Evolutionary conservation across 2,888 invertebrate species (phyloP).

Genomic region (Serripes groenlandicus): DNA sequence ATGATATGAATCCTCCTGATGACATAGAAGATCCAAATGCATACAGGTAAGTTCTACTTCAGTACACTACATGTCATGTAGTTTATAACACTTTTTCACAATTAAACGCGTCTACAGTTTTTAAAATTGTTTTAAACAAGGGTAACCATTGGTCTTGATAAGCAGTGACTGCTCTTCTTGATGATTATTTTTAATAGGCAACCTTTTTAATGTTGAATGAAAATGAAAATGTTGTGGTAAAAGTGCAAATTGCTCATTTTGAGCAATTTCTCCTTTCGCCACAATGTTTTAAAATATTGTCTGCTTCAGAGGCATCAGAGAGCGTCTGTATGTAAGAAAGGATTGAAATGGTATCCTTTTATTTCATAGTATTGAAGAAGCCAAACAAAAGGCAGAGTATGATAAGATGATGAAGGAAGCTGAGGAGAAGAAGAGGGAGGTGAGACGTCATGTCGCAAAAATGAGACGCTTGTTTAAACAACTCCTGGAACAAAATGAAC

Average conservation of each 20-base stretch:
- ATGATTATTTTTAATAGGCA: too few relatives aligned
- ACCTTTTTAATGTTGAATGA: too few relatives aligned
- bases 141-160: too few relatives aligned
- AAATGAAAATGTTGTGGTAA: background rate
- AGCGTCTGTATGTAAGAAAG: background rate
- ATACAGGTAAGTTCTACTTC: constrained; percentile 79
- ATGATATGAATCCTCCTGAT: constrained; percentile 76
- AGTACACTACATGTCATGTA: too few relatives aligned
- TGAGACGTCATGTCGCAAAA: constrained; percentile 81
- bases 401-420: constrained; percentile 86
- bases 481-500: constrained; percentile 83
- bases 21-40: constrained; percentile 86
- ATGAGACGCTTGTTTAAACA: constrained; percentile 84
- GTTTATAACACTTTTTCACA: too few relatives aligned
- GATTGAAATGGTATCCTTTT: background rate
- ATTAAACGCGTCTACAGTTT: too few relatives aligned
- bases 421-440: constrained; percentile 85
- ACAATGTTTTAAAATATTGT: background rate
- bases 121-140: too few relatives aligned
- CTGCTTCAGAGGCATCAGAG: too few relatives aligned
- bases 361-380: constrained; percentile 85
- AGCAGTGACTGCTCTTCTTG: too few relatives aligned
- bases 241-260: background rate
- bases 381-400: constrained; percentile 86
- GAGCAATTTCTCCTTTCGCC: background rate